These are phyloP conservation scores for Baronia brevicornis DNA, from an alignment of 2,888 invertebrate genomes.

Conservation along the genomic window DNA sequence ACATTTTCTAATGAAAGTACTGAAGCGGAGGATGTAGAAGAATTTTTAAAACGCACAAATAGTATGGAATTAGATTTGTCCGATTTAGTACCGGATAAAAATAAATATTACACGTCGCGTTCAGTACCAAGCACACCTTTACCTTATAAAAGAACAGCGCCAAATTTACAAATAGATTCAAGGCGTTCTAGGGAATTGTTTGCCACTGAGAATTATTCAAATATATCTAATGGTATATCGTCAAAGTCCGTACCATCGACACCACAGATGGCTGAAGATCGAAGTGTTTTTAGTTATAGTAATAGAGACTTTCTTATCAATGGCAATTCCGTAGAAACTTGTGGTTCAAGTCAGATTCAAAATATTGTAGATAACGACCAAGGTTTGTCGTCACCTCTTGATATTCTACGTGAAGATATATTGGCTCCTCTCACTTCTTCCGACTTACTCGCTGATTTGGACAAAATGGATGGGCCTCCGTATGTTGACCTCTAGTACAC, in stretches of 20 bases:
- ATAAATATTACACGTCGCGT: conserved; percentile 74
- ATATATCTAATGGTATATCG: conserved; percentile 64
- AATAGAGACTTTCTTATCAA: conserved; percentile 77
- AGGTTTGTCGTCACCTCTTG: conserved; percentile 52
- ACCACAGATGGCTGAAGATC: conserved; percentile 75
- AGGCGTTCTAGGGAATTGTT: conserved; percentile 55
- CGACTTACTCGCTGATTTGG: conserved; percentile 59
- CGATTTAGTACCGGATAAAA: conserved; percentile 53
- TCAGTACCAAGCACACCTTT: conserved; percentile 83
- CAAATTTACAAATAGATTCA: conserved; percentile 54
- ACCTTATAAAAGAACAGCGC: conserved; percentile 62
- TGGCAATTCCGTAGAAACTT: conserved; percentile 74
- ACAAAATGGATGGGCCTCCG: conserved; percentile 60
- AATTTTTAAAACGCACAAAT: conserved; percentile 59
- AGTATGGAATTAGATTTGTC: conserved; percentile 64
- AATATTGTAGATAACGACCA: conserved; percentile 44
- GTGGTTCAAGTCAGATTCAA: conserved; percentile 39
- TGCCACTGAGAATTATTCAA: conserved; percentile 41
- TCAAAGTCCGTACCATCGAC: conserved; percentile 88
- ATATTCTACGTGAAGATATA: conserved; percentile 61
- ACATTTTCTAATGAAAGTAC: conserved; percentile 41
- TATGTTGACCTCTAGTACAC: conserved; percentile 67
- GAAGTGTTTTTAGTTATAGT: conserved; percentile 76
- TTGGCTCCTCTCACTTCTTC: conserved; percentile 54
- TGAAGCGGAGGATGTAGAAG: conserved; percentile 53